Percentiles rank a stretch among this genome's conserved stretches.
phyloP scores from a whole-genome alignment of 1,140 invertebrate genomes.

The Eumaeus atala region DNA sequence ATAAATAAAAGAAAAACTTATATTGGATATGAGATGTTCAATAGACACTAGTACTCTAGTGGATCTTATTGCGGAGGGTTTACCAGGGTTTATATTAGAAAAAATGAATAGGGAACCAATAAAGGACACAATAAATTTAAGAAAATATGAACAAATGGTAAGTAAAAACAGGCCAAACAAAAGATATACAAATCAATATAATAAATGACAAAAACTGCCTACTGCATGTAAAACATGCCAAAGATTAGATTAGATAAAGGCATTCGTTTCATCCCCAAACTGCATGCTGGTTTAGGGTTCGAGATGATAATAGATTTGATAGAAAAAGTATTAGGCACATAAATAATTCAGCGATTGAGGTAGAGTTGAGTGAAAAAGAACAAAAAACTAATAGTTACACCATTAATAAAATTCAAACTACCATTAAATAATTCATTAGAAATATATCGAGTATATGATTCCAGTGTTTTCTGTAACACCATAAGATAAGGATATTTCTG shows the following conservation, averaged over 20 bases:
- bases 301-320: slow-evolving; percentile 8
- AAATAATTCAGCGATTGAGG: slow-evolving; percentile 24
- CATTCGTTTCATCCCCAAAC: slow-evolving; percentile 18
- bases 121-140: slow-evolving; percentile 20
- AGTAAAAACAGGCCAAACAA: slow-evolving; percentile 13
- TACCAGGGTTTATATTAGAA: slow-evolving; percentile 17
- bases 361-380: slow-evolving; percentile 11
- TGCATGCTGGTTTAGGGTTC: slow-evolving; percentile 20
- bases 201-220: slow-evolving; percentile 9
- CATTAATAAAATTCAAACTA: slow-evolving; percentile 26
- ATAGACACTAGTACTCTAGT: slow-evolving; percentile 12
- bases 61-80: slow-evolving; percentile 17
- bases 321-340: slow-evolving; percentile 18
- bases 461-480: too few relatives aligned
- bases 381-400: slow-evolving; percentile 22
- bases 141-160: slow-evolving; percentile 20
- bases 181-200: slow-evolving; percentile 6
- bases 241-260: slow-evolving; percentile 20
- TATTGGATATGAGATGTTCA: slow-evolving; percentile 7
- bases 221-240: slow-evolving; percentile 19
- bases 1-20: slow-evolving; percentile 13
- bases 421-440: slow-evolving; percentile 18
- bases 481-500: too few relatives aligned
- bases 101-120: slow-evolving; percentile 22
- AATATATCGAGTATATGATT: slow-evolving; percentile 22